Conservation (phyloP, 1,140 invertebrate species). For the Drosophila hydei region DNA sequence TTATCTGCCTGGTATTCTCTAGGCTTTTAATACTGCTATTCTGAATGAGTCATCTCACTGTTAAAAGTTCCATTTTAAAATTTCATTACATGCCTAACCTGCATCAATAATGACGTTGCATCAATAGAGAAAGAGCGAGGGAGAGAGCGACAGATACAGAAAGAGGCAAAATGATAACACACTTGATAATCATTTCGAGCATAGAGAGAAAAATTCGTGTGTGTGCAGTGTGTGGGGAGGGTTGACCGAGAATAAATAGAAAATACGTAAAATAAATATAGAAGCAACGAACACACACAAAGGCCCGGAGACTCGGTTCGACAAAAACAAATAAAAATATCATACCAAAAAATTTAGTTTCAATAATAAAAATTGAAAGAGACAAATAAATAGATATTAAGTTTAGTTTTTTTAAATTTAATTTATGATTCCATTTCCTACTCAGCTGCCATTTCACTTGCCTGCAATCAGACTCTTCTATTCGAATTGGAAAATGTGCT, state of each 20-base stretch:
- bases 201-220: background rate
- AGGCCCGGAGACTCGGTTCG: background rate
- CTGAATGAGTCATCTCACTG: slow-evolving; percentile 5
- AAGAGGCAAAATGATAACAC: slow-evolving; percentile 28
- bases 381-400: background rate
- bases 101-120: slow-evolving; percentile 62
- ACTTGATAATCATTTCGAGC: slow-evolving; percentile 57
- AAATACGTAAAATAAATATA: slow-evolving; percentile 43
- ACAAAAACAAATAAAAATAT: slow-evolving; percentile 16
- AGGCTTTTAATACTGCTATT: background rate
- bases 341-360: slow-evolving; percentile 8
- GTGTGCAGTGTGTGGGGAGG: background rate
- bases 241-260: slow-evolving; percentile 11
- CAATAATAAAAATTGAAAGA: background rate
- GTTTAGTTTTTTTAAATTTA: background rate
- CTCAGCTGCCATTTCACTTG: slow-evolving; percentile 3
- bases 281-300: slow-evolving; percentile 10
- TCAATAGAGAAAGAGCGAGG: background rate
- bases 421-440: slow-evolving; percentile 32
- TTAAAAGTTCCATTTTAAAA: slow-evolving; percentile 10
- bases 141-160: background rate
- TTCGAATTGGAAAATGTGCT: slow-evolving; percentile 59
- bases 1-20: background rate
- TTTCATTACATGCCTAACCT: slow-evolving; percentile 60
- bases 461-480: slow-evolving; percentile 56